phyloP scores from a whole-genome alignment of 2,888 invertebrate genomes.

The Dasypogon diadema region DNA sequence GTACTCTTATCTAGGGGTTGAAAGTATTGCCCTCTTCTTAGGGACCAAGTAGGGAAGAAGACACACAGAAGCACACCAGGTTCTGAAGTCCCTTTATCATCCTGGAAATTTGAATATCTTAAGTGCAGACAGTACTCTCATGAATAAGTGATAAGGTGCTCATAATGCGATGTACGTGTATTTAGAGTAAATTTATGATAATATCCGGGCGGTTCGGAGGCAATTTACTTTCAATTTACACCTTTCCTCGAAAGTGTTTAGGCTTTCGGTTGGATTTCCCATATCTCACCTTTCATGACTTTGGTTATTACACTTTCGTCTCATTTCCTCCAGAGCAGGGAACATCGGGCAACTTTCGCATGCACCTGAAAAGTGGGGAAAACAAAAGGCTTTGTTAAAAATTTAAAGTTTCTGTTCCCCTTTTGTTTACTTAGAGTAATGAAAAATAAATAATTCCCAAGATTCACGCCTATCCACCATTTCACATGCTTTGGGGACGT shows the following conservation, averaged over 20 bases:
- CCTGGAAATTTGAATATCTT: conserved; percentile 48
- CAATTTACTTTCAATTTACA: conserved; percentile 50
- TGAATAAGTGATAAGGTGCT: conserved; percentile 51
- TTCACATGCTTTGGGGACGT: not conserved
- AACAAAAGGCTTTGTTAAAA: not conserved
- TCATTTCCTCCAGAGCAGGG: not conserved
- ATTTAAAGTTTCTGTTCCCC: not conserved
- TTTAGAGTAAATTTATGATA: conserved; percentile 50
- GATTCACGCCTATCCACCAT: not conserved
- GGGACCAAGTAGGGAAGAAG: not conserved
- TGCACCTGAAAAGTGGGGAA: not conserved
- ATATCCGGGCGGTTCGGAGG: conserved; percentile 36
- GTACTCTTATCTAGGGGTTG: not conserved
- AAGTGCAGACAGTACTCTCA: conserved; percentile 49
- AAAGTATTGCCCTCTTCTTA: not conserved
- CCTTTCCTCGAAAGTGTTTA: conserved; percentile 24
- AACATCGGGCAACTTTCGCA: not conserved
- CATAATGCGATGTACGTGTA: conserved; percentile 45
- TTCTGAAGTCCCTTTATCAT: conserved; percentile 42
- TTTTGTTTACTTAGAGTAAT: conserved; percentile 35
- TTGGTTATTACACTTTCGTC: not conserved
- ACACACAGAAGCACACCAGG: not conserved
- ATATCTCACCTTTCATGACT: conserved; percentile 28
- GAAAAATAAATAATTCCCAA: conserved; percentile 44
- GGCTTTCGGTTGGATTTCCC: conserved; percentile 25